Evolutionary conservation across 2,797 vertebrate species (phyloP).

Genomic region (Falco peregrinus): DNA sequence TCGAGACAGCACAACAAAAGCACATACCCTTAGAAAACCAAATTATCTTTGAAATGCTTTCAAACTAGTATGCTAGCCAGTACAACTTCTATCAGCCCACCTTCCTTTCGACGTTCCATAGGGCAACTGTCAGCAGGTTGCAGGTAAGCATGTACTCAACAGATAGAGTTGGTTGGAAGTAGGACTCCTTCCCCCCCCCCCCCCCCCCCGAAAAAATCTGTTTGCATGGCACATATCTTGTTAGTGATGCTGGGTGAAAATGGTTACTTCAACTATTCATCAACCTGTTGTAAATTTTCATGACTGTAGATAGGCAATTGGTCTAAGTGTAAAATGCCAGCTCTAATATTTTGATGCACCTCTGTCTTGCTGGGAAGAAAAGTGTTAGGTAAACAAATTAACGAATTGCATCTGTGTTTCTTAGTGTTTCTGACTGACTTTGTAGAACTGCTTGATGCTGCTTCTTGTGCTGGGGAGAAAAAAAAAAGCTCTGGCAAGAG

Average conservation of each 20-base stretch:
- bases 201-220: accelerated
- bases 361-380: background rate
- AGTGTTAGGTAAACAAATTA: background rate
- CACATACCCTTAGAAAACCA: background rate
- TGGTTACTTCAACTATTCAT: background rate
- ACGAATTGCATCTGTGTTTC: background rate
- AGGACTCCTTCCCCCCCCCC: background rate
- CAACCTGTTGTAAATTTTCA: background rate
- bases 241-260: background rate
- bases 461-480: background rate
- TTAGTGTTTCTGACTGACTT: background rate
- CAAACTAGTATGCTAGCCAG: background rate
- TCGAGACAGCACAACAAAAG: background rate
- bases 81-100: background rate
- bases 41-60: background rate
- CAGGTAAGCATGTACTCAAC: background rate
- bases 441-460: background rate
- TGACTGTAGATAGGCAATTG: background rate
- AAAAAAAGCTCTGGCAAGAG: background rate
- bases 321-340: background rate
- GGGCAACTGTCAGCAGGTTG: background rate
- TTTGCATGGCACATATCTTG: background rate
- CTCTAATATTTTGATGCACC: background rate
- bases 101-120: background rate
- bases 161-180: background rate